These are phyloP conservation scores for Hybognathus amarus DNA, from an alignment of 2,797 vertebrate genomes.

Conservation along the genomic window DNA sequence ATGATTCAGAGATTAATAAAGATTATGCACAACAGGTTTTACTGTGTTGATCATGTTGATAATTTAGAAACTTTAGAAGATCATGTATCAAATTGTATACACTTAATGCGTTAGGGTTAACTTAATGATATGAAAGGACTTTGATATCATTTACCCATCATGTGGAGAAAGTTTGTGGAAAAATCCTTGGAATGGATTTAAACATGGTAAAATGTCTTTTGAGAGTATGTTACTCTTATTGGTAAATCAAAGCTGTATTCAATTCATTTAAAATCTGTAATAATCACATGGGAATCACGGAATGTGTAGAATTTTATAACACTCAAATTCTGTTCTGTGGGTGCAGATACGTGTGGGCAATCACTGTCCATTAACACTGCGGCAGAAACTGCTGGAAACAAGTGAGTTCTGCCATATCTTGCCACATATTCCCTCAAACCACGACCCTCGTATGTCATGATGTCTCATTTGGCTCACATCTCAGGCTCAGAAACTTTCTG, in stretches of 20 bases:
- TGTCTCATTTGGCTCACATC: constrained; percentile 21
- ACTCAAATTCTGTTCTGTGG: neutral
- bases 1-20: neutral
- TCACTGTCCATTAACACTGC: neutral
- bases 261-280: neutral
- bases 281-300: neutral
- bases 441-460: constrained; percentile 3
- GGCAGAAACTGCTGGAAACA: constrained; percentile 18
- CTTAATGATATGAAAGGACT: constrained; percentile 5
- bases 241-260: neutral
- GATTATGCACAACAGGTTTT: neutral
- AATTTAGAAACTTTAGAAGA: neutral
- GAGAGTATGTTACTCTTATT: neutral
- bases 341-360: neutral
- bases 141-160: neutral
- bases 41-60: neutral
- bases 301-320: neutral
- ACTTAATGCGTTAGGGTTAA: neutral
- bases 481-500: constrained; percentile 34
- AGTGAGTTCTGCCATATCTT: constrained; percentile 21
- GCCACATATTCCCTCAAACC: constrained; percentile 22
- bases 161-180: neutral
- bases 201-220: neutral
- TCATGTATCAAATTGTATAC: neutral
- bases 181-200: neutral